Base-by-base conservation (phyloP, 2,888 invertebrate genomes). In the Drosophila formosana region DNA sequence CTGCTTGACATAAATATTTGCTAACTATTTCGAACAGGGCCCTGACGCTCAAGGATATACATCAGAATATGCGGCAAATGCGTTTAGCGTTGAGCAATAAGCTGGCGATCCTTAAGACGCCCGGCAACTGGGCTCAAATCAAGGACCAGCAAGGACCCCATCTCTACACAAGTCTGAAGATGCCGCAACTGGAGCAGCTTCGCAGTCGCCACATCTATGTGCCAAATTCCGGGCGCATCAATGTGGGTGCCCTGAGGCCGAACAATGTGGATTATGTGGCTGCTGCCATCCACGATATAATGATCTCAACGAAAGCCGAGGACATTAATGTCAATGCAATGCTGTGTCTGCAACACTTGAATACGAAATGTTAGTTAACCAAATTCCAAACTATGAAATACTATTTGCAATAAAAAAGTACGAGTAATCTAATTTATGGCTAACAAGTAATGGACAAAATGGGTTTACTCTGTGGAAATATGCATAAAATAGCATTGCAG, bases 191-290 rank as follows among this genome's bases (percentile, higher is more conserved):
- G 11, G 43, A 51, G 32, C 23, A 64, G 11, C 56, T 80, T 3
- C 65, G 52, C 4, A 49, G 2, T 3, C 56, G 61, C 5, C 81
- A 80, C 37, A 49, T 80, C 32, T 80, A 80, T 65, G 53, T 80
- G 18, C 67, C 72, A 8, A 50, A 51, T 28, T 70, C 66, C 9
- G 81, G 81, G 13, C 72, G 81, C 26, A 67, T 72, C n/a, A 80
- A 78, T 53, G 34, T 78, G 5, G 63, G 67, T 5, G 65, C 66
- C 9, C 26, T 80, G 6, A 52, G 23, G 8, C 11, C 52, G 1
- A 39, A 13, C 9, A 69, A 72, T 52, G 49, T 80, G 5, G 69
- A 74, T 5, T 53, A 55, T 62, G 66, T 80, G 34, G 80, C 75
- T 23, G 37, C 34, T 0, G 73, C 70, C 50, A 61, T 79, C 26